Conservation (phyloP, 2,888 invertebrate genomes). For the Aporophyla nigra region DNA sequence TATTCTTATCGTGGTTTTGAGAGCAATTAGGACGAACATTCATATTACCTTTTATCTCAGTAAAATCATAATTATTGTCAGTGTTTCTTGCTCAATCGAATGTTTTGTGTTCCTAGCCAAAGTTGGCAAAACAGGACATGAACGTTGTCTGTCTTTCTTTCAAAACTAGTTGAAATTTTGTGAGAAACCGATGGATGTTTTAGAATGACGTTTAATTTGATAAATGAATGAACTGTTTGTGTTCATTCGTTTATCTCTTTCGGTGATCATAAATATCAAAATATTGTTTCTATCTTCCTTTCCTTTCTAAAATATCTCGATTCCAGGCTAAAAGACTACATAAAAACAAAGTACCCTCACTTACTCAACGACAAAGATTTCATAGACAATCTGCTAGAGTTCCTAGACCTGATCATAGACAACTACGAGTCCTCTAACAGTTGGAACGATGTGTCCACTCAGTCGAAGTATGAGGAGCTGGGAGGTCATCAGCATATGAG, state of each 20-base stretch:
- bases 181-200: too few species aligned
- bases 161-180: too few species aligned
- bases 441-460: conserved; percentile 79
- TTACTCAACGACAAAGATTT: conserved; percentile 72
- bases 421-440: conserved; percentile 77
- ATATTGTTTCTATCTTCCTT: too few species aligned
- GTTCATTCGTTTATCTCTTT: too few species aligned
- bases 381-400: conserved; percentile 70
- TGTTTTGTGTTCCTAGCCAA: conserved; percentile 30
- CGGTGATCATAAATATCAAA: too few species aligned
- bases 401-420: conserved; percentile 73
- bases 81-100: not conserved
- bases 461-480: conserved; percentile 70
- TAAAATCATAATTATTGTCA: not conserved
- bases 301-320: too few species aligned
- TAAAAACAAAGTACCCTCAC: conserved; percentile 68
- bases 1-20: conserved; percentile 14
- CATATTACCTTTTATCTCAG: conserved; percentile 7
- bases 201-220: too few species aligned
- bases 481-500: conserved; percentile 76
- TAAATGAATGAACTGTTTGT: too few species aligned
- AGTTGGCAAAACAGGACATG: not conserved
- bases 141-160: too few species aligned
- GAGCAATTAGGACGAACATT: not conserved
- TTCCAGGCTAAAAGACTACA: conserved; percentile 74